These are phyloP conservation scores for Aphidius colemani DNA, from an alignment of 2,888 invertebrate species.

Conservation along the genomic window DNA sequence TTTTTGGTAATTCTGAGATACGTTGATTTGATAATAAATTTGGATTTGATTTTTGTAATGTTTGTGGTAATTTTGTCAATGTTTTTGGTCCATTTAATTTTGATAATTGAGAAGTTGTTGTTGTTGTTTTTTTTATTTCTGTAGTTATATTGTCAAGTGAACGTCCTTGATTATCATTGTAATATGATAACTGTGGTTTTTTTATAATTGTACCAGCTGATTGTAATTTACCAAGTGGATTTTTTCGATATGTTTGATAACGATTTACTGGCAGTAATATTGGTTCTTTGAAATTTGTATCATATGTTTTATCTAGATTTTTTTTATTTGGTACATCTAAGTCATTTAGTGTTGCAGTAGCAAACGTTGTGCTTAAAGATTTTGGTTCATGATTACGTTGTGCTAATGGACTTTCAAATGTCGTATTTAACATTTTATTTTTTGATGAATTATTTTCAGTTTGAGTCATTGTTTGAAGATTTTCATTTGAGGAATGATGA, in stretches of 20 bases:
- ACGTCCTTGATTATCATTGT: slow-evolving; percentile 20
- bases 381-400: slow-evolving; percentile 15
- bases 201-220: slow-evolving; percentile 1
- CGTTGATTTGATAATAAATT: slow-evolving; percentile 49
- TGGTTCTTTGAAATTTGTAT: slow-evolving; percentile 22
- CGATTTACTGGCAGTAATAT: slow-evolving; percentile 35
- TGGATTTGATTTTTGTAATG: slow-evolving; percentile 56
- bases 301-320: slow-evolving; percentile 27
- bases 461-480: not conserved
- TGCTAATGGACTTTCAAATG: slow-evolving; percentile 2
- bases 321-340: slow-evolving; percentile 18
- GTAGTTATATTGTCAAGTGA: slow-evolving; percentile 31
- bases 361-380: not conserved
- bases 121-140: not conserved
- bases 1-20: slow-evolving; percentile 24
- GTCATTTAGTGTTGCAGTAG: not conserved
- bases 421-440: slow-evolving; percentile 5
- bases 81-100: slow-evolving; percentile 41
- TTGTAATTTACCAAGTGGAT: slow-evolving; percentile 25
- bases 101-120: slow-evolving; percentile 25
- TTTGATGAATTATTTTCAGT: slow-evolving; percentile 9
- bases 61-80: slow-evolving; percentile 50
- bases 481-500: not conserved
- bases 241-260: slow-evolving; percentile 47
- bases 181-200: slow-evolving; percentile 14